Evolutionary conservation across 2,888 invertebrate species (phyloP), one percentile per base, ranked within the genome.

Genomic region (Ichneumoninae sp.): DNA sequence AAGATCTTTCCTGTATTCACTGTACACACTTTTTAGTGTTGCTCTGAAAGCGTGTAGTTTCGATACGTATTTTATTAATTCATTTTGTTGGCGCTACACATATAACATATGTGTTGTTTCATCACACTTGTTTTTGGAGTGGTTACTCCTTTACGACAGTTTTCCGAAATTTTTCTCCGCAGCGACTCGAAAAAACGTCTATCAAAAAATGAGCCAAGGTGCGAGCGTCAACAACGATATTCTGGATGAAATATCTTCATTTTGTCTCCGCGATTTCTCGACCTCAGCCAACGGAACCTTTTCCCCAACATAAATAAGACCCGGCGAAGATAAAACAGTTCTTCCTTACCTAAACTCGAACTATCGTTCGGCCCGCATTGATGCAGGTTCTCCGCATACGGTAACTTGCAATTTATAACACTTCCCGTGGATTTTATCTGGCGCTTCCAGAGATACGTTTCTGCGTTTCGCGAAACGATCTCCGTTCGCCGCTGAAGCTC

Each of bases 281-380:
- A 57, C 4, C 57, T 13, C 57, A 10, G 22, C 10, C 26, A 22
- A 8, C 26, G 57, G 26, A 57, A 57, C 10, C 57, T 22, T 4
- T 57, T 57, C 13, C 13, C 57, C 26, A 13, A 57, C 57, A 57
- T 26, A 57, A 57, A 26, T 26, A 22, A 22, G 0, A 22, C 1
- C 8, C 8, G 57, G 10, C 57, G 10, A 10, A 22, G 57, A 57
- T 57, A 44, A 69, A 77, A 52, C 54, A 36, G 10, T 6, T 36
- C 33, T 44, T 30, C 19, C 8, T 36, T 19, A 16, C 57, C 16
- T 22, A 54, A 65, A 80, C 54, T 78, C 82, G 76, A 57, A 68
- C 71, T 78, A 86, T 80, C 84, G 82, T 13, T 84, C 74, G 80
- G 80, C 72, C 80, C 54, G 78, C 44, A 79, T 66, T 62, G 66